A percentile compares a stretch with the other conserved stretches of the same genome.
phyloP scores from a whole-genome alignment of 1,140 invertebrate species.

The Drosophila santomea region DNA sequence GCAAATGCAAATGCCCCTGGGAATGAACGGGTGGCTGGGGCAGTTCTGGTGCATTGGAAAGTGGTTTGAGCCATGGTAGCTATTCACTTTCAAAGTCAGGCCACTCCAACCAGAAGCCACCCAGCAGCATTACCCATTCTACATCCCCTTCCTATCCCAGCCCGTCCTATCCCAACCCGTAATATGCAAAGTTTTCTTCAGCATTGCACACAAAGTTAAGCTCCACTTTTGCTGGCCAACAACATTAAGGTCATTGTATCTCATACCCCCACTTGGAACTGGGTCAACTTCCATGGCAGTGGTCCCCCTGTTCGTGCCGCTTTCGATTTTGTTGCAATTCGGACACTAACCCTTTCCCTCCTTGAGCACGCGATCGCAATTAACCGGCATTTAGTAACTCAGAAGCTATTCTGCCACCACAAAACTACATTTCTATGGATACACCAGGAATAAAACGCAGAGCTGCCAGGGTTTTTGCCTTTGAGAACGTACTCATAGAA shows the following conservation, averaged over 20 bases:
- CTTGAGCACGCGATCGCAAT: conserved; percentile 41
- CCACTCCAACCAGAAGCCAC: conserved; percentile 6
- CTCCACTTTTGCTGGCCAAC: conserved; percentile 40
- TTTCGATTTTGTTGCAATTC: conserved; percentile 52
- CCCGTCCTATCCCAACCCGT: conserved; percentile 6
- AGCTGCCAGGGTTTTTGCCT: too few relatives aligned
- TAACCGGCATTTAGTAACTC: conserved; percentile 43
- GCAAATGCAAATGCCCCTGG: conserved; percentile 47
- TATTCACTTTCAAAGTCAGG: conserved; percentile 47
- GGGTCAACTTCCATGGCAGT: conserved; percentile 29
- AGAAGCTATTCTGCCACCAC: neutral
- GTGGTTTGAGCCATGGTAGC: conserved; percentile 11
- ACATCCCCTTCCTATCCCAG: neutral
- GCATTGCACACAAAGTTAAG: conserved; percentile 52
- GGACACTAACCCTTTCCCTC: conserved; percentile 45
- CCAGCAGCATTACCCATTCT: neutral
- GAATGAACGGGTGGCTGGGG: conserved; percentile 8
- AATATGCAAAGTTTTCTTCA: conserved; percentile 54
- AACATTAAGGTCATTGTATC: conserved; percentile 42
- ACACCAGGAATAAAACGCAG: conserved; percentile 1
- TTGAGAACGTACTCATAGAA: neutral
- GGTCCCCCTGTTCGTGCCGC: conserved; percentile 27
- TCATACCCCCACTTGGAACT: conserved; percentile 22
- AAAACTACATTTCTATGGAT: conserved; percentile 5
- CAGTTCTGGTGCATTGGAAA: conserved; percentile 18